Percentiles rank a stretch among this genome's conserved stretches.
These are phyloP conservation scores for Bombylius discolor DNA, from an alignment of 2,888 invertebrate species.

Conservation along the genomic window DNA sequence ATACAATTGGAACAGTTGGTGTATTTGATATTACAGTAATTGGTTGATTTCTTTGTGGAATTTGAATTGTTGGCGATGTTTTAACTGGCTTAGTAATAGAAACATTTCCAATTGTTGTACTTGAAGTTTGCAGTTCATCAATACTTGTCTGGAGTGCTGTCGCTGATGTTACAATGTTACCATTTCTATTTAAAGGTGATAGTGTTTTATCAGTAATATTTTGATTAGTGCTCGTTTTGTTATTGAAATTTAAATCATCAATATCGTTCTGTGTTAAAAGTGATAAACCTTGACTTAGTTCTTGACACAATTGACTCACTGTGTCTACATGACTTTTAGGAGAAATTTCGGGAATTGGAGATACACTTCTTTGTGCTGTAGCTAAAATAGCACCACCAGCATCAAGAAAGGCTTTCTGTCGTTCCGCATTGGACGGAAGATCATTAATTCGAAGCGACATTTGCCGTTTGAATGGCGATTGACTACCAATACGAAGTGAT, in stretches of 20 bases:
- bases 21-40: conserved; percentile 47
- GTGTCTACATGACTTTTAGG: conserved; percentile 46
- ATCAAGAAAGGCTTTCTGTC: conserved; percentile 42
- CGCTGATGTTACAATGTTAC: not conserved
- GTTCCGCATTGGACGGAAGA: conserved; percentile 87
- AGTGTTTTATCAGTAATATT: conserved; percentile 34
- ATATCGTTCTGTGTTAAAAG: conserved; percentile 47
- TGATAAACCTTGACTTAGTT: conserved; percentile 54
- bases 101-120: conserved; percentile 16
- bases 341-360: conserved; percentile 65
- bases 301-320: conserved; percentile 63
- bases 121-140: conserved; percentile 10
- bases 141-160: conserved; percentile 2
- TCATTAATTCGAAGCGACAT: conserved; percentile 90
- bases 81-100: conserved; percentile 8
- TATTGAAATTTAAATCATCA: conserved; percentile 44
- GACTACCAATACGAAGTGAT: conserved; percentile 67
- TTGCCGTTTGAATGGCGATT: conserved; percentile 90
- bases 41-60: conserved; percentile 56
- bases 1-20: conserved; percentile 10
- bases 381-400: conserved; percentile 25
- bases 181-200: conserved; percentile 3
- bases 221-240: conserved; percentile 42
- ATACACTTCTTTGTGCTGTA: conserved; percentile 42
- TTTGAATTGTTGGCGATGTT: conserved; percentile 30